Percentiles rank a stretch among this genome's conserved stretches.
Conservation (phyloP, 2,888 invertebrate species). For the Athalia rosae region DNA sequence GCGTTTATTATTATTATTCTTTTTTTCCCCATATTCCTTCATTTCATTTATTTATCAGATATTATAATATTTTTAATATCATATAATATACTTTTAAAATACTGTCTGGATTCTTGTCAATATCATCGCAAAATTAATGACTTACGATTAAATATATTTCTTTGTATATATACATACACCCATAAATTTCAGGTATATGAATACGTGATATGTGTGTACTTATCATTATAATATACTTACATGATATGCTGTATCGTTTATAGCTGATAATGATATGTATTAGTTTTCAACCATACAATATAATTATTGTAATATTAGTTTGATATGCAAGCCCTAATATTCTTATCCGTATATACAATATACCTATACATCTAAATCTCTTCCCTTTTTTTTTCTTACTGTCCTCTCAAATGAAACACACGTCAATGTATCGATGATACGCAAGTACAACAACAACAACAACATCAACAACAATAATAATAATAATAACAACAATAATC, state of each 20-base stretch:
- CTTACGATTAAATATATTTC: not conserved
- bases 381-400: no score
- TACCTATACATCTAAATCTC: no score
- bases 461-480: no score
- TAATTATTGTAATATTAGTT: conserved; percentile 60
- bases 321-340: conserved; percentile 56
- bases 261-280: not conserved
- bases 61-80: conserved; percentile 15
- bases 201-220: no score
- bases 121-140: conserved; percentile 40
- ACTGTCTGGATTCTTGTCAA: conserved; percentile 61
- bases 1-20: not conserved
- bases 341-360: not conserved
- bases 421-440: no score
- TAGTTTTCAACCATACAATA: conserved; percentile 38
- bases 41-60: not conserved
- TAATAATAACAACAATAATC: no score
- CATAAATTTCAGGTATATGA: no score
- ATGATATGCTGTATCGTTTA: not conserved
- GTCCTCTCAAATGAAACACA: no score
- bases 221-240: no score
- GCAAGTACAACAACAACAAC: no score
- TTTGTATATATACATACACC: no score
- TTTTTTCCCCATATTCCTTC: not conserved
- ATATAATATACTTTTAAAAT: conserved; percentile 63